Evolutionary conservation across 2,113 vertebrate genomes (phyloP), one percentile per base, ranked within the genome.

Genomic region (Condylura cristata): DNA sequence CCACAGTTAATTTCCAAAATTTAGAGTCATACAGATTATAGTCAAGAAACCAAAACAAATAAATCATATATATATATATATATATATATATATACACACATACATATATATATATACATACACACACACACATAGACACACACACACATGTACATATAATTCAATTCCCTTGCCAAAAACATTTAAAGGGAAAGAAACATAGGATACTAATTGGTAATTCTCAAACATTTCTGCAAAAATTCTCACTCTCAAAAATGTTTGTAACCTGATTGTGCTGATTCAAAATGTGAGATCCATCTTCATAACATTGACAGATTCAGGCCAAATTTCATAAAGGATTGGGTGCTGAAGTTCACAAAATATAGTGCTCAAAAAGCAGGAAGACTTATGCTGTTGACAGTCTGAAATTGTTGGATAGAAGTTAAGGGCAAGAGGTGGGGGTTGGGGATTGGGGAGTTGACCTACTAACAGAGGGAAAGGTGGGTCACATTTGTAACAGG

Each of bases 201-300:
- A 89, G 26, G 86, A 84, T 13, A 81, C 44, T 60, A 56, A 12
- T 68, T 74, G 26, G n/a, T 9, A 78, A 71, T 90, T 65, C 46
- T 74, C 6, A 17, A 93, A 74, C 30, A 53, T 74, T 84, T 20
- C 82, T 78, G 32, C 26, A 80, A 46, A 83, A 87, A 78, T 46
- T 16, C 48, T 87, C 46, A 66, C 30, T 81, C 76, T 88, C 24
- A 48, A 48, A 90, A 76, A 1, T 56, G 18, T 14, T 56, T 84
- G 34, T 90, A 46, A 80, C 39, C 46, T 79, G 56, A 13, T 32
- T 28, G 0, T 63, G 16, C 34, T 66, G 10, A 4, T 80, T 88
- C 18, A 84, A 84, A 90, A 91, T 89, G 56, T n/a, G 32, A 89
- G 91, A 81, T 66, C 46, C 18, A 53, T 34, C 63, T 53, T 81